Percentiles rank a stretch among this genome's conserved stretches.
Conservation (phyloP, 2,113 vertebrate genomes). For the Pavo muticus region DNA sequence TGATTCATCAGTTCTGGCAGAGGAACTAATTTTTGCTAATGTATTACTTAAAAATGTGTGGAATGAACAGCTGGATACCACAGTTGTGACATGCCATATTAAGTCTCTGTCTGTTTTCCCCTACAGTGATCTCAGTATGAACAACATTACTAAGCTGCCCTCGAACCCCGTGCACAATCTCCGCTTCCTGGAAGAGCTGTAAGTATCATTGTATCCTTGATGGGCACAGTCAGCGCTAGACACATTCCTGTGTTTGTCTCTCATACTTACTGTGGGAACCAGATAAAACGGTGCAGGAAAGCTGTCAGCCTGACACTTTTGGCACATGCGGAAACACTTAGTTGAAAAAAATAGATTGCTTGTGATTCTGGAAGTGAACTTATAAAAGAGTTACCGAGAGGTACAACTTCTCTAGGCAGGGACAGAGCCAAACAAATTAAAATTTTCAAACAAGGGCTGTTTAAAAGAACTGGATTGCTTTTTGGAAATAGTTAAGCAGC, state of each 20-base stretch:
- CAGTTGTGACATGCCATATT: conserved; percentile 54
- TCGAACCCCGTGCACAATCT: conserved; percentile 82
- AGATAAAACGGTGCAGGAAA: conserved; percentile 76
- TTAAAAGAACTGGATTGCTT: conserved; percentile 78
- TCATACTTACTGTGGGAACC: conserved; percentile 77
- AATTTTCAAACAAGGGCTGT: conserved; percentile 80
- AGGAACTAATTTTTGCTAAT: conserved; percentile 61
- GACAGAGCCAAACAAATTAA: conserved; percentile 82
- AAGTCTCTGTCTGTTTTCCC: conserved; percentile 78
- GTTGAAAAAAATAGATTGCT: conserved; percentile 47
- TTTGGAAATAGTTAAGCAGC: conserved; percentile 86
- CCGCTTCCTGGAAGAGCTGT: conserved; percentile 95
- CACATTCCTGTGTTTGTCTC: conserved; percentile 74
- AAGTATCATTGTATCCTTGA: conserved; percentile 77
- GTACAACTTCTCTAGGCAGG: conserved; percentile 78
- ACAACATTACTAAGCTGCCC: conserved; percentile 89
- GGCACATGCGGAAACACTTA: conserved; percentile 81
- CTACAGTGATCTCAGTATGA: conserved; percentile 95
- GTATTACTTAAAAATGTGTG: conserved; percentile 70
- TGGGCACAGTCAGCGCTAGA: conserved; percentile 48
- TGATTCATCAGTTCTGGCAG: conserved; percentile 61
- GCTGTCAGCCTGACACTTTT: conserved; percentile 76
- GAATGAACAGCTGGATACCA: conserved; percentile 75
- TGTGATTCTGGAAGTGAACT: conserved; percentile 81
- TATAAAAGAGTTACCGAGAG: conserved; percentile 77